Base-by-base conservation (phyloP, 1,140 invertebrate genomes). In the Brachionus rubens region DNA sequence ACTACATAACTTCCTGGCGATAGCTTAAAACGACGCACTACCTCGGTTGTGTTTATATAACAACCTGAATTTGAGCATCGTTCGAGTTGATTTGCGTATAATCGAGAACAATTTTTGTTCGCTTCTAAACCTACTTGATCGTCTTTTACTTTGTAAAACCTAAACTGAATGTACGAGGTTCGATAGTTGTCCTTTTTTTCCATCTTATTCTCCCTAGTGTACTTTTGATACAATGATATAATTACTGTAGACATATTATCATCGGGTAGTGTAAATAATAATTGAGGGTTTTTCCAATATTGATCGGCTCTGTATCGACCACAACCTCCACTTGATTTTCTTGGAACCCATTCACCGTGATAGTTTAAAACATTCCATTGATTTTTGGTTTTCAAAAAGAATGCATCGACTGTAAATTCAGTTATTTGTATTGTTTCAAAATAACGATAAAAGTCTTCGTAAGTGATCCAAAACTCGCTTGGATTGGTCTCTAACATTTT, bases 1-100 rank as follows among this genome's bases (percentile, higher is more conserved):
- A 90, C 80, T 24, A 89, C 83, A 81, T 90, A 89, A 12, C 85
- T 81, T 24, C 89, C 89, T 40, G 84, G 82, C 2, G 82, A 14
- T 30, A 85, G 75, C 48, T 82, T 80, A 79, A 83, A 83, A 21
- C 82, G 76, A n/a, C 79, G 79, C 41, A 80, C 83, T 6, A 83
- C 82, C 78, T 85, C 83, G 7, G 82, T 72, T 47, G 79, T 80
- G 68, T 84, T 84, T 9, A 83, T 80, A 77, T 82, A 83, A 10
- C 80, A 68, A 9, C 82, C 82, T 3, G 80, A 82, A 70, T 79
- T 81, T 6, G 79, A 80, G 52, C 21, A n/a, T 52, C 33, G 21
- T 3, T 65, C 30, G 12, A 76, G 19, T 21, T 76, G 2, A n/a
- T 50, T 59, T n/a, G 54, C 54, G 36, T 59, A 59, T 33, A 59